These are phyloP conservation scores for Limonius californicus DNA, from an alignment of 1,140 invertebrate genomes.

Conservation along the genomic window DNA sequence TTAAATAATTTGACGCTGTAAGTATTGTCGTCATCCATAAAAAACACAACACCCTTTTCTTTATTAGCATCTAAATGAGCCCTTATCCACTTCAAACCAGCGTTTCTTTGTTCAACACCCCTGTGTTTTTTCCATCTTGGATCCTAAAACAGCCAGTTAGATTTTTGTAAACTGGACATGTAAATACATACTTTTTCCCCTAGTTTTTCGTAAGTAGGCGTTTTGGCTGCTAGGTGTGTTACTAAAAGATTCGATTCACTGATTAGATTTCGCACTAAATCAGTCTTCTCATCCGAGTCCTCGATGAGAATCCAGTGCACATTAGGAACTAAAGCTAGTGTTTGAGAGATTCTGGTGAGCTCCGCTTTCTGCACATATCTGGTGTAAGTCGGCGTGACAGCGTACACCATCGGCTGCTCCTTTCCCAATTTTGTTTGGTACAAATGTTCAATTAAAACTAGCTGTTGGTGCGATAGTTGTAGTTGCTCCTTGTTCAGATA, in stretches of 20 bases:
- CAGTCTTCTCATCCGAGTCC: slow-evolving; percentile 72
- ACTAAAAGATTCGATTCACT: slow-evolving; percentile 64
- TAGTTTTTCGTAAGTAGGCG: slow-evolving; percentile 48
- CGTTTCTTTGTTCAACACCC: slow-evolving; percentile 92
- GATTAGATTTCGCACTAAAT: slow-evolving; percentile 79
- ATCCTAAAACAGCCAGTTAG: slow-evolving; percentile 53
- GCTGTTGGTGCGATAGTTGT: slow-evolving; percentile 39
- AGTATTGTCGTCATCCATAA: slow-evolving; percentile 98
- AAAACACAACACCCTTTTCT: slow-evolving; percentile 84
- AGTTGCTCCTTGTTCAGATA: slow-evolving; percentile 39
- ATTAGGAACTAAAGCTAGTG: slow-evolving; percentile 81
- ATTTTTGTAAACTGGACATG: too few relatives aligned
- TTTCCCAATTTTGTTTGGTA: slow-evolving; percentile 33
- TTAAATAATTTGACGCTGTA: slow-evolving; percentile 87
- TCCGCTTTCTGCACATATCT: slow-evolving; percentile 93
- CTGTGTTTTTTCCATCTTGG: slow-evolving; percentile 87
- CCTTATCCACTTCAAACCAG: slow-evolving; percentile 82
- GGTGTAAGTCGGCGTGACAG: slow-evolving; percentile 90
- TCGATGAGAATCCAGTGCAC: slow-evolving; percentile 96
- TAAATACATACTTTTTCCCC: slow-evolving; percentile 47
- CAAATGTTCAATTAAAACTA: slow-evolving; percentile 37
- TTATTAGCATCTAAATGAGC: slow-evolving; percentile 56
- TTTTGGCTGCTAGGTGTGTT: slow-evolving; percentile 75
- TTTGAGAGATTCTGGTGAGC: slow-evolving; percentile 86
- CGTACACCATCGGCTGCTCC: slow-evolving; percentile 68